Conservation (phyloP, 64 coral and sea anemone genomes). For the Stichodactyla mertensii region DNA sequence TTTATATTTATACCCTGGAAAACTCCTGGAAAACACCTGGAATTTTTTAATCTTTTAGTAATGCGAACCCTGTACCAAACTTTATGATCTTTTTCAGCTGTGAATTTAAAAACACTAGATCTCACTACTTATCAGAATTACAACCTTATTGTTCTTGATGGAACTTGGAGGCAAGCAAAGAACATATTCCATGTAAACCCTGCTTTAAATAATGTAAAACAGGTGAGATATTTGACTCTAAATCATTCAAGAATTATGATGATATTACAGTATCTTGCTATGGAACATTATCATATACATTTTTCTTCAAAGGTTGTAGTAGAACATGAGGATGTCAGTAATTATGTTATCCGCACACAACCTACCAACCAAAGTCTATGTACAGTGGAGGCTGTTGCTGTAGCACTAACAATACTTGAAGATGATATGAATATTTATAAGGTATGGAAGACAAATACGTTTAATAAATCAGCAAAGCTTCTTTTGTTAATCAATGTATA, state of each 20-base stretch:
- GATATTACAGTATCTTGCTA: too few relatives aligned
- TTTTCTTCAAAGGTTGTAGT: constrained; percentile 52
- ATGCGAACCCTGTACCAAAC: too few relatives aligned
- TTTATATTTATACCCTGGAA: too few relatives aligned
- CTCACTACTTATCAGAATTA: constrained; percentile 26
- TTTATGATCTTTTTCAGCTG: constrained; percentile 51
- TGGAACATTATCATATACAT: too few relatives aligned
- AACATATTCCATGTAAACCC: constrained; percentile 64
- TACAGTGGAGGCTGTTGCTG: constrained; percentile 85
- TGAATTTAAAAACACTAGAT: constrained; percentile 51
- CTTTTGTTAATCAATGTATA: too few relatives aligned
- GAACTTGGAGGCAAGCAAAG: constrained; percentile 92
- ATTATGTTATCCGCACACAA: constrained; percentile 94
- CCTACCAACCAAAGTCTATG: constrained; percentile 86
- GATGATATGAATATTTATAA: constrained; percentile 67
- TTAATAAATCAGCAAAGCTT: too few relatives aligned
- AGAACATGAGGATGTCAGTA: constrained; percentile 68
- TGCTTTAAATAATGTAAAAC: constrained; percentile 52
- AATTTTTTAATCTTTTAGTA: too few relatives aligned
- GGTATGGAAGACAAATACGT: constrained; percentile 3
- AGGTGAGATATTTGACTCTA: constrained; percentile 26
- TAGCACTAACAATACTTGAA: constrained; percentile 72
- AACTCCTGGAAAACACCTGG: too few relatives aligned
- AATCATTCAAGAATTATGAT: too few relatives aligned
- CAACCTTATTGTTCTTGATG: constrained; percentile 85